These are phyloP conservation scores for Stegostoma tigrinum DNA, from an alignment of 2,113 vertebrate genomes.

Conservation along the genomic window DNA sequence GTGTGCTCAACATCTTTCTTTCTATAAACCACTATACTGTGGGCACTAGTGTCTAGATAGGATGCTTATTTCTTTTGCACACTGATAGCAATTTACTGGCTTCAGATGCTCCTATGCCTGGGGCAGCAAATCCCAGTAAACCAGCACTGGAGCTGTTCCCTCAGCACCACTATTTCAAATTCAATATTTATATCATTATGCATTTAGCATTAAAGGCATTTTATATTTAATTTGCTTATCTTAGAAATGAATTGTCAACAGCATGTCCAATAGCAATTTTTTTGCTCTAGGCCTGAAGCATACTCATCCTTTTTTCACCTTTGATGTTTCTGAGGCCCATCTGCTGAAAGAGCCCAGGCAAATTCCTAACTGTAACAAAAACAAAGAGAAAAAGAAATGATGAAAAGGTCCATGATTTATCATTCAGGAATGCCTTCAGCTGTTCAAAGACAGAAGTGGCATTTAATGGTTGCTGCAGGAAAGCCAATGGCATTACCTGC, in stretches of 20 bases:
- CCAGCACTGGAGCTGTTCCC: constrained; percentile 18
- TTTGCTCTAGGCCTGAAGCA: neutral
- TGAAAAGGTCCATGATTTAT: neutral
- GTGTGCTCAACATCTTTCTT: neutral
- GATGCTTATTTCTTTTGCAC: neutral
- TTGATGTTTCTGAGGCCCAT: neutral
- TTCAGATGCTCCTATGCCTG: neutral
- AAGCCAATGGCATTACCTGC: neutral
- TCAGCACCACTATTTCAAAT: neutral
- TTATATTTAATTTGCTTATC: neutral
- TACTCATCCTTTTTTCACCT: neutral
- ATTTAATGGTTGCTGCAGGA: neutral
- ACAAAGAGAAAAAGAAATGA: neutral
- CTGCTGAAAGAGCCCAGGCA: neutral
- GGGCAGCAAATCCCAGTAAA: constrained; percentile 13
- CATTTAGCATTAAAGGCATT: neutral
- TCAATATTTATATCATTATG: constrained; percentile 9
- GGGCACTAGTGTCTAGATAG: neutral
- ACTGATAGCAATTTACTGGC: neutral
- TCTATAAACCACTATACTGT: neutral
- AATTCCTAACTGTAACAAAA: neutral
- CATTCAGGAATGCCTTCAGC: neutral
- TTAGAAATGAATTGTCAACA: neutral
- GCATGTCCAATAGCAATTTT: neutral
- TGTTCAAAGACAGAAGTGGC: neutral